These are phyloP conservation scores for Drosophila tristis DNA, from an alignment of 1,140 invertebrate genomes.

Conservation along the genomic window DNA sequence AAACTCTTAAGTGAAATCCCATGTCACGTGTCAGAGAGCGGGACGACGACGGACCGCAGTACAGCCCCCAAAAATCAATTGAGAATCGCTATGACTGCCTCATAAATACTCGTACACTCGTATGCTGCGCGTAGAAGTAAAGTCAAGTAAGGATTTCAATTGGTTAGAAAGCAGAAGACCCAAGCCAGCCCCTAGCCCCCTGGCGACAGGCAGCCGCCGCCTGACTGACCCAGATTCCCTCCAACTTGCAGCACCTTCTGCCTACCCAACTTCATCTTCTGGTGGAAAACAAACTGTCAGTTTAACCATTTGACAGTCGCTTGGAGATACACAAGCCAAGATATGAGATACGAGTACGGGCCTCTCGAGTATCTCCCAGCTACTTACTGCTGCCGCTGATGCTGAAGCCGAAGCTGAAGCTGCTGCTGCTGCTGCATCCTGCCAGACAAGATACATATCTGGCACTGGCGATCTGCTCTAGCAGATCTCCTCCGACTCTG, in stretches of 20 bases:
- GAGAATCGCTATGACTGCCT: constrained; percentile 56
- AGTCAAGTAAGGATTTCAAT: constrained; percentile 17
- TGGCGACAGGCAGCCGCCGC: constrained; percentile 40
- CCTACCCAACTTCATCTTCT: constrained; percentile 19
- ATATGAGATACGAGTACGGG: constrained; percentile 69
- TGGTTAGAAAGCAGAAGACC: constrained; percentile 75
- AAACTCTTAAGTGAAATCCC: constrained; percentile 80
- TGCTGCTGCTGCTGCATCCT: constrained; percentile 40
- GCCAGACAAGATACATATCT: constrained; percentile 50
- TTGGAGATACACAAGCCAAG: constrained; percentile 76
- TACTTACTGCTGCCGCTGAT: constrained; percentile 44
- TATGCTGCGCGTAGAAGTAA: constrained; percentile 48
- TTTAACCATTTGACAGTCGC: constrained; percentile 80
- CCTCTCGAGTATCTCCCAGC: constrained; percentile 37
- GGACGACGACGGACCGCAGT: constrained; percentile 9
- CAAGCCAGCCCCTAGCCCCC: constrained; percentile 43
- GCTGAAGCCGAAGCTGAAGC: constrained; percentile 1
- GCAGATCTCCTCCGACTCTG: background rate
- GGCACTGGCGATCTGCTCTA: constrained; percentile 47
- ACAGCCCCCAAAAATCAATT: constrained; percentile 61
- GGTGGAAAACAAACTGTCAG: constrained; percentile 74
- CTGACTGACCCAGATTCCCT: constrained; percentile 65
- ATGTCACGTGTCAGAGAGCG: constrained; percentile 75
- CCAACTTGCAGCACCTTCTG: constrained; percentile 12
- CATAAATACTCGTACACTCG: constrained; percentile 67